Conservation (phyloP, 2,797 vertebrate genomes). For the Basileuterus tristriatus region DNA sequence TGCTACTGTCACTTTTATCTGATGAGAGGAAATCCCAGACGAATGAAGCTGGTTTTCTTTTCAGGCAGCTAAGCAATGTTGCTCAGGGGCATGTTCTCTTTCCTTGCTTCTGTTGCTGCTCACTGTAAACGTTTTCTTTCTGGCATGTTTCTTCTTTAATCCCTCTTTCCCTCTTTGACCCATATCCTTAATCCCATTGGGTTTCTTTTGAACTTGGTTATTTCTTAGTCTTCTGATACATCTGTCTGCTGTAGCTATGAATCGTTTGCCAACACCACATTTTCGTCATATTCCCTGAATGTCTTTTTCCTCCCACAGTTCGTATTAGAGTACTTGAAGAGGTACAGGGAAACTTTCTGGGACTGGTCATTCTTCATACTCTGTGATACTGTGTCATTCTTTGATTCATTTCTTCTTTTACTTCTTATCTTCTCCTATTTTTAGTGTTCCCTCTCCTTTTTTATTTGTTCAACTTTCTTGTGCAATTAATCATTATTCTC, state of each 20-base stretch:
- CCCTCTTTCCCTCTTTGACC: constrained; percentile 71
- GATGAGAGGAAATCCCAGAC: constrained; percentile 76
- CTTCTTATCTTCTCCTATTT: constrained; percentile 16
- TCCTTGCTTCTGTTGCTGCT: constrained; percentile 72
- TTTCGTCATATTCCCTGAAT: constrained; percentile 36
- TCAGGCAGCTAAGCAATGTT: constrained; percentile 65
- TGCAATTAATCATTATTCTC: neutral
- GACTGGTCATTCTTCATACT: constrained; percentile 50
- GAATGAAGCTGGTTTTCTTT: constrained; percentile 77
- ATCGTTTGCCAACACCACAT: constrained; percentile 62
- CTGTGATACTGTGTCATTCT: neutral
- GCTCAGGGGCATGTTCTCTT: constrained; percentile 70
- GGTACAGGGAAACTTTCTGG: constrained; percentile 39
- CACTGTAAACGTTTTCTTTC: constrained; percentile 73
- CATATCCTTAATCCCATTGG: constrained; percentile 71
- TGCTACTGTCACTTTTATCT: constrained; percentile 77
- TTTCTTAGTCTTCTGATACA: constrained; percentile 58
- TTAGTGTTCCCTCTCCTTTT: neutral
- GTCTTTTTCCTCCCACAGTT: constrained; percentile 57
- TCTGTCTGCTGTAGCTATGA: constrained; percentile 61
- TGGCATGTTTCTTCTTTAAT: constrained; percentile 76
- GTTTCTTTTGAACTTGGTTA: constrained; percentile 72
- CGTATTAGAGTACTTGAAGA: constrained; percentile 12
- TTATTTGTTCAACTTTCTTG: neutral
- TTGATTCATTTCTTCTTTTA: constrained; percentile 13